These are phyloP conservation scores for Zaprionus lineosus DNA, from an alignment of 2,888 invertebrate species.

Conservation along the genomic window DNA sequence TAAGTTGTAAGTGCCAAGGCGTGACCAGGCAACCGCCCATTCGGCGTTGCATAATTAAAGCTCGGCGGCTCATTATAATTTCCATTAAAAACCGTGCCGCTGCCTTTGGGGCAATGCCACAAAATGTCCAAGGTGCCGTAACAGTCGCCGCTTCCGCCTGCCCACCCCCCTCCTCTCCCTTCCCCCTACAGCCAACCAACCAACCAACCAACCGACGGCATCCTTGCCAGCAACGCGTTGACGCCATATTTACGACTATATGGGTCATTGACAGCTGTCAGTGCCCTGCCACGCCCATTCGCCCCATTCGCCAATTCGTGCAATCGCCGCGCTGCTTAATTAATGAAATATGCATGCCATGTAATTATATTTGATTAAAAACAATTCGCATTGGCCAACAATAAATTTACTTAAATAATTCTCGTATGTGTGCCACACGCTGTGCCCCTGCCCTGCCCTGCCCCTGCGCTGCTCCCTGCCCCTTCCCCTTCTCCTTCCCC, in stretches of 20 bases:
- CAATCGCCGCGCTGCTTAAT: no score
- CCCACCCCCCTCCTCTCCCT: neutral
- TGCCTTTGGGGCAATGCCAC: conserved; percentile 14
- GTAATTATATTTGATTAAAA: conserved; percentile 75
- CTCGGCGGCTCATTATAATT: conserved; percentile 70
- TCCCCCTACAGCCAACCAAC: neutral
- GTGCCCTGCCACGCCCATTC: conserved; percentile 18
- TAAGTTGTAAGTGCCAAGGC: conserved; percentile 65
- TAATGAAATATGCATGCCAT: conserved; percentile 61
- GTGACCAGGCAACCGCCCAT: conserved; percentile 29
- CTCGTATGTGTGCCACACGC: conserved; percentile 17
- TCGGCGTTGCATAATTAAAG: conserved; percentile 72
- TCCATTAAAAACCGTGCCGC: conserved; percentile 67
- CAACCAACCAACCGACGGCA: no score
- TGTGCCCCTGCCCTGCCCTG: no score
- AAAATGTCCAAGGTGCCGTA: conserved; percentile 24
- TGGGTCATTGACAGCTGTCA: conserved; percentile 60
- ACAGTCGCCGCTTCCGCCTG: conserved; percentile 10
- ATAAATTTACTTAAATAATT: conserved; percentile 60
- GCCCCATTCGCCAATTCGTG: no score
- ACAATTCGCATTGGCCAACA: conserved; percentile 41
- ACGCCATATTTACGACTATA: no score
- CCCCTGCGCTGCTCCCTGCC: no score
- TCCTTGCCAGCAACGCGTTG: no score
- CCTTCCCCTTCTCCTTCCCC: no score